Conservation (phyloP, 2,113 vertebrate genomes). For the Labeo catla region DNA sequence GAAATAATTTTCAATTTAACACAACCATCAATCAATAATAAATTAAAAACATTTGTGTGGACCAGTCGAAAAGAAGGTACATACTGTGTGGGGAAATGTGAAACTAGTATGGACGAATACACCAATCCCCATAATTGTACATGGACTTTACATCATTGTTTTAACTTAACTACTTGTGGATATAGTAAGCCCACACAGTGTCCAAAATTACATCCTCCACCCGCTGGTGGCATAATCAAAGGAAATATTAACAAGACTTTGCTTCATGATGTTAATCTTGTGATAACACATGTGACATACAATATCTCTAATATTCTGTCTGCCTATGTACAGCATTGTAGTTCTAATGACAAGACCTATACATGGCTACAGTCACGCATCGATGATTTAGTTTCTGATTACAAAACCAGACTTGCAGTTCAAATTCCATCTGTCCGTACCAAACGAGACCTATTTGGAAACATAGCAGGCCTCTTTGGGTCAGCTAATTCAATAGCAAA, state of each 20-base stretch:
- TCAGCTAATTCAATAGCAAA: too few species aligned
- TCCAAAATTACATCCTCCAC: background rate
- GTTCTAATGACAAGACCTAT: background rate
- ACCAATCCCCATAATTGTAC: background rate
- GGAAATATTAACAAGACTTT: background rate
- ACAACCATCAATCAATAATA: background rate
- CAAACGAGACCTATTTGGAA: background rate
- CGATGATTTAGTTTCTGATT: constrained; percentile 21
- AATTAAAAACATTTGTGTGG: background rate
- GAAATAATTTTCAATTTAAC: background rate
- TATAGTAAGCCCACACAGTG: background rate
- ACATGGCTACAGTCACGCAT: constrained; percentile 28
- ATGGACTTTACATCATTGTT: background rate
- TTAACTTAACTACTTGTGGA: background rate
- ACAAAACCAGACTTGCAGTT: constrained; percentile 31
- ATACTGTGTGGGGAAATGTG: background rate
- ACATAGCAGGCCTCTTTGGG: too few species aligned
- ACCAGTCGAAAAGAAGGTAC: background rate
- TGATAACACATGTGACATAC: background rate
- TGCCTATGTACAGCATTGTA: background rate
- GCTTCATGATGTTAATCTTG: background rate
- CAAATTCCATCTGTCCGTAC: background rate
- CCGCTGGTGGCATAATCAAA: background rate
- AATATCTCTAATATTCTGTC: background rate
- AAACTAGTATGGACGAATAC: background rate